A percentile compares a stretch with the other conserved stretches of the same genome.
Evolutionary conservation across 2,888 invertebrate genomes (phyloP).

Genomic region (Osmoderma eremita): DNA sequence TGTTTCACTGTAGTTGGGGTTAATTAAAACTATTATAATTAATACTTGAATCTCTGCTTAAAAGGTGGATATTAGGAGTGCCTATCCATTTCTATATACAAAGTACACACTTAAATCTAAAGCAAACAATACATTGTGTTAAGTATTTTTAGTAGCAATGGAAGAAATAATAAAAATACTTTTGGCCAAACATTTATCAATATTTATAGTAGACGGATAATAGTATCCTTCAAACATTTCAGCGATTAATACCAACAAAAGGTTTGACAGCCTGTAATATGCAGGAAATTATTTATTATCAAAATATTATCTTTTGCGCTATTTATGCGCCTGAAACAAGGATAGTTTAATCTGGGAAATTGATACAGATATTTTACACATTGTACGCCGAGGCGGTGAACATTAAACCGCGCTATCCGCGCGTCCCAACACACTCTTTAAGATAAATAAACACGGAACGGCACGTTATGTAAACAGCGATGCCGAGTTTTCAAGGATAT

Average conservation of each 20-base stretch:
- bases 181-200: neutral
- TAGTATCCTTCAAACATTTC: neutral
- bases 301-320: slow-evolving; percentile 14
- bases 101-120: no score
- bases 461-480: slow-evolving; percentile 21
- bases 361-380: slow-evolving; percentile 36
- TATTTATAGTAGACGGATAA: neutral
- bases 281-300: slow-evolving; percentile 17
- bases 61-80: no score
- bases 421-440: slow-evolving; percentile 10
- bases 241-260: neutral
- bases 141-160: no score
- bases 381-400: slow-evolving; percentile 18
- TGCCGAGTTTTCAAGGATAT: slow-evolving; percentile 22
- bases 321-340: slow-evolving; percentile 13
- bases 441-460: slow-evolving; percentile 28
- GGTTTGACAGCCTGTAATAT: neutral
- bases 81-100: no score
- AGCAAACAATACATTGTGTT: no score
- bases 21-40: no score
- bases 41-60: no score
- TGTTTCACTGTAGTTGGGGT: no score
- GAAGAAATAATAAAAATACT: neutral
- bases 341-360: slow-evolving; percentile 25
- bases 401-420: slow-evolving; percentile 7